Conservation (phyloP, 2,113 vertebrate species). For the Elaphurus davidianus region DNA sequence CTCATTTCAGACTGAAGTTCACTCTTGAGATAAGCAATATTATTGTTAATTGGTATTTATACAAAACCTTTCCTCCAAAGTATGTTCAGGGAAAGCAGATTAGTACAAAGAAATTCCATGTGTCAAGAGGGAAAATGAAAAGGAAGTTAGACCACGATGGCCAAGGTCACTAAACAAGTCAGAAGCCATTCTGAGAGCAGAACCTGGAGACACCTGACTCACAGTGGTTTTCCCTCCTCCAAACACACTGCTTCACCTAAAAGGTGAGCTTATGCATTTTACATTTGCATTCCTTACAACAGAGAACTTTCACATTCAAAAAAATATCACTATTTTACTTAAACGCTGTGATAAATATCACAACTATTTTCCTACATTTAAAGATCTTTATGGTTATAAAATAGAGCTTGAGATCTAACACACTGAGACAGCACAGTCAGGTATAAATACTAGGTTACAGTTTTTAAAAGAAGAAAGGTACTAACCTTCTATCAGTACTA, state of each 20-base stretch:
- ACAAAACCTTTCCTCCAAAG: neutral
- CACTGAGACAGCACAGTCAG: neutral
- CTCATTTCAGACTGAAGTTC: neutral
- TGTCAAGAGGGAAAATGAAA: conserved; percentile 43
- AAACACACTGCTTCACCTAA: neutral
- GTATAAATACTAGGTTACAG: neutral
- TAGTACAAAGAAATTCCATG: conserved; percentile 37
- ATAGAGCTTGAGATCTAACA: conserved; percentile 11
- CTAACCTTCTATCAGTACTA: neutral
- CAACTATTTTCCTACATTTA: neutral
- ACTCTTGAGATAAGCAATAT: neutral
- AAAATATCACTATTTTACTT: neutral
- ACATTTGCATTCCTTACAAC: neutral
- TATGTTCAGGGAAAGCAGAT: conserved; percentile 1
- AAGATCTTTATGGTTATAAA: conserved; percentile 18
- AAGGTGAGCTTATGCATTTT: conserved; percentile 24
- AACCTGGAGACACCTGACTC: conserved; percentile 59
- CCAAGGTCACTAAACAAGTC: conserved; percentile 57
- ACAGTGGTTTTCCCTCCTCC: neutral
- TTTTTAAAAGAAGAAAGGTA: neutral
- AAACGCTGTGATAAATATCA: neutral
- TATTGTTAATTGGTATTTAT: conserved; percentile 6
- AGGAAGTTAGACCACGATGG: conserved; percentile 5
- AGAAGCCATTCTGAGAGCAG: neutral
- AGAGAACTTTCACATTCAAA: neutral